Evolutionary conservation across 1,140 invertebrate genomes (phyloP).

Genomic region (Penaeus vannamei): DNA sequence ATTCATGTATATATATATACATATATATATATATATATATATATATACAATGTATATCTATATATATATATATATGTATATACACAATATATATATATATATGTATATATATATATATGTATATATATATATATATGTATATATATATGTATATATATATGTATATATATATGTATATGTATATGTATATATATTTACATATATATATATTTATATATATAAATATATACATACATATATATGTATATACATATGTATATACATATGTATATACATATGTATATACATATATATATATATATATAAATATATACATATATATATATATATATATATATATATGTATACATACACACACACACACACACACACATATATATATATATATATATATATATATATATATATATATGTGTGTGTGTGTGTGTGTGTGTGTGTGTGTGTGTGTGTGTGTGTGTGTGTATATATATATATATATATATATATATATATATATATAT

Average conservation of each 20-base stretch:
- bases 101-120: background rate
- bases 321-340: background rate
- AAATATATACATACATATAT: no score
- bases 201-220: no score
- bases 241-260: no score
- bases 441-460: background rate
- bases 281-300: background rate
- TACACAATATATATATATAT: background rate
- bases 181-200: no score
- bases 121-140: background rate
- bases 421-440: background rate
- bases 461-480: background rate
- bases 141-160: no score
- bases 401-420: background rate
- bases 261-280: no score
- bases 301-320: background rate
- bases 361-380: constrained; percentile 6
- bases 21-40: background rate
- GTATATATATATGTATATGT: no score
- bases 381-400: constrained; percentile 6
- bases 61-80: background rate
- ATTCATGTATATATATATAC: no score
- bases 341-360: background rate
- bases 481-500: background rate
- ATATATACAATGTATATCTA: background rate